Evolutionary conservation across 2,113 vertebrate genomes (phyloP).

Genomic region (Chauna torquata): DNA sequence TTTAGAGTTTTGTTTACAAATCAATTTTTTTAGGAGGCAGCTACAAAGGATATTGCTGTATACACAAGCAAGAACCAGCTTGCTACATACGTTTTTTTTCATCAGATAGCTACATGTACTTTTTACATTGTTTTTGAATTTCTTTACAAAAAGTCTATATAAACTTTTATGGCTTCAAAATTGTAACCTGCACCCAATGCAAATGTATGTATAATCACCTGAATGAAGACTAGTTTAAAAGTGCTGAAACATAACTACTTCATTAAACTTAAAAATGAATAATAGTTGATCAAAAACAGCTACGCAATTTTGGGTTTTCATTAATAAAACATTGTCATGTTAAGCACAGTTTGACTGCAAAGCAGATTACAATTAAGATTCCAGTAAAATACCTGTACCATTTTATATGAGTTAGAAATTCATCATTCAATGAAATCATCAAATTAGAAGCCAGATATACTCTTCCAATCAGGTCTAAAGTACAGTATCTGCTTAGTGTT

Average conservation of each 20-base stretch:
- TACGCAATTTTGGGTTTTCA: slow-evolving; percentile 42
- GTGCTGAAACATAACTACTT: slow-evolving; percentile 75
- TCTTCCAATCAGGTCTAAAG: slow-evolving; percentile 52
- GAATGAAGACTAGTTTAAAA: slow-evolving; percentile 73
- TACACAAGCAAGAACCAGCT: slow-evolving; percentile 96
- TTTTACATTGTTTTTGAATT: slow-evolving; percentile 67
- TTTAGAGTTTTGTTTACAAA: slow-evolving; percentile 82
- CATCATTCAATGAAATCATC: slow-evolving; percentile 52
- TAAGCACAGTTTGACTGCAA: slow-evolving; percentile 55
- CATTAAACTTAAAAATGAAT: slow-evolving; percentile 58
- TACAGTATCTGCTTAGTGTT: slow-evolving; percentile 32
- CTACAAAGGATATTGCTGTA: slow-evolving; percentile 76
- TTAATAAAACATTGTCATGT: slow-evolving; percentile 50
- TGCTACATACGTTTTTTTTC: slow-evolving; percentile 74
- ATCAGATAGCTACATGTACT: slow-evolving; percentile 64
- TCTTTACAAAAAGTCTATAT: slow-evolving; percentile 68
- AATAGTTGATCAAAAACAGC: slow-evolving; percentile 67
- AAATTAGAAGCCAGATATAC: slow-evolving; percentile 52
- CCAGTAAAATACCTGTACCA: slow-evolving; percentile 60
- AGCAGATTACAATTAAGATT: slow-evolving; percentile 76
- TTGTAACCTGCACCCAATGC: slow-evolving; percentile 75
- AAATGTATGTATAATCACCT: slow-evolving; percentile 67
- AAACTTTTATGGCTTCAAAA: slow-evolving; percentile 82
- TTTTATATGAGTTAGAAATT: slow-evolving; percentile 62
- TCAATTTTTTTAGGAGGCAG: slow-evolving; percentile 77